phyloP scores from a whole-genome alignment of 2,888 invertebrate genomes.

The Diadegma fenestrale region DNA sequence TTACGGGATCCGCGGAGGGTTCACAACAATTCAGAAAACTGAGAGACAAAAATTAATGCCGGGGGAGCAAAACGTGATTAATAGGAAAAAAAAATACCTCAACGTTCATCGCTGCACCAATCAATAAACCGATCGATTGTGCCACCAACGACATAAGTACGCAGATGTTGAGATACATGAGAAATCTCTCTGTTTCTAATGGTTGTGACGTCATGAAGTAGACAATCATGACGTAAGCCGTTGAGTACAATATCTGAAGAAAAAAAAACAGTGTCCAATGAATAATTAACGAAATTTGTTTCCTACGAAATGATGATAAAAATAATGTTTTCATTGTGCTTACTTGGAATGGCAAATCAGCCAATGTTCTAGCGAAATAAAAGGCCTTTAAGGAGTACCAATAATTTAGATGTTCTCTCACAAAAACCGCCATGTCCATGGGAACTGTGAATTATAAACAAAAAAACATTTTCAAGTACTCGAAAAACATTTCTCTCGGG shows the following conservation, averaged over 20 bases:
- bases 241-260: constrained; percentile 83
- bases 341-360: constrained; percentile 98
- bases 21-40: background rate
- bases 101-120: constrained; percentile 96
- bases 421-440: constrained; percentile 97
- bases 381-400: constrained; percentile 99
- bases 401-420: constrained; percentile 97
- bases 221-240: constrained; percentile 89
- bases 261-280: constrained; percentile 72
- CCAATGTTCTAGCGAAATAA: constrained; percentile 98
- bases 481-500: background rate
- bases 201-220: constrained; percentile 99
- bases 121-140: constrained; percentile 95
- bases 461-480: background rate
- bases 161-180: constrained; percentile 91
- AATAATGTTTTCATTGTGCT: constrained; percentile 71
- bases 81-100: constrained; percentile 86
- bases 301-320: constrained; percentile 5
- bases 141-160: constrained; percentile 96
- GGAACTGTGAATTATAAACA: constrained; percentile 89
- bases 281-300: background rate
- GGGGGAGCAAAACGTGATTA: background rate
- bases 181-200: constrained; percentile 93
- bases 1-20: too few relatives aligned
- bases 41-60: too few relatives aligned